Evolutionary conservation across 1,140 invertebrate species (phyloP), one percentile per base, ranked within the genome.

Genomic region (Eciton burchellii): DNA sequence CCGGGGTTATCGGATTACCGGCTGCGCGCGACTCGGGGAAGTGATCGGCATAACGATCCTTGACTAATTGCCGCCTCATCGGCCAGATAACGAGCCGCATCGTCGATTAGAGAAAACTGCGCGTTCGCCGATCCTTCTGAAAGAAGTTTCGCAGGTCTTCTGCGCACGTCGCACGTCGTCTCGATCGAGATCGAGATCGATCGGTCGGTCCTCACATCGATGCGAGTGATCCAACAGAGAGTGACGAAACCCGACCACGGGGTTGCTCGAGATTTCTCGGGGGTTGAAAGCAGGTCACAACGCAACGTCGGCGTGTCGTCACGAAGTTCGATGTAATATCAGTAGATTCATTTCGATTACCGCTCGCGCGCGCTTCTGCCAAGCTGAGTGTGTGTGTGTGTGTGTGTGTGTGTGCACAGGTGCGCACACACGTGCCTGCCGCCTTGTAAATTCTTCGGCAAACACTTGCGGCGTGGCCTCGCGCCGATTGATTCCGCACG

Each of bases 401-500:
- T 79, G 11, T 79, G 49, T n/a, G 14, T 14, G 63, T 70, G 63
- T 79, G 11, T 79, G 49, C 24, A 45, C 74, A 79, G 16, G 35
- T 79, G 74, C 68, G 74, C 74, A 79, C 63, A 79, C 65, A 79
- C 35, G 74, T 63, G 49, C 35, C 21, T 70, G 35, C 74, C 49
- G 49, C 24, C 35, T 62, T 70, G 74, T 70, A 79, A 79, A 79
- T 79, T 79, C 74, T 56, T 79, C 49, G 63, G 24, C 49, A 79
- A 79, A 70, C 74, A 79, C 63, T 65, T 52, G 73, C 60, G 63
- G 62, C 49, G 47, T 60, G 73, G 45, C 60, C 56, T 74, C 74
- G 62, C 74, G 24, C 35, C 74, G 74, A 79, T 79, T 79, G 74
- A 79, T 79, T 79, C 63, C 49, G 63, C 63, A 79, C 62, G 74